Evolutionary conservation across 2,888 invertebrate genomes (phyloP).

Genomic region (Caenorhabditis sp.): DNA sequence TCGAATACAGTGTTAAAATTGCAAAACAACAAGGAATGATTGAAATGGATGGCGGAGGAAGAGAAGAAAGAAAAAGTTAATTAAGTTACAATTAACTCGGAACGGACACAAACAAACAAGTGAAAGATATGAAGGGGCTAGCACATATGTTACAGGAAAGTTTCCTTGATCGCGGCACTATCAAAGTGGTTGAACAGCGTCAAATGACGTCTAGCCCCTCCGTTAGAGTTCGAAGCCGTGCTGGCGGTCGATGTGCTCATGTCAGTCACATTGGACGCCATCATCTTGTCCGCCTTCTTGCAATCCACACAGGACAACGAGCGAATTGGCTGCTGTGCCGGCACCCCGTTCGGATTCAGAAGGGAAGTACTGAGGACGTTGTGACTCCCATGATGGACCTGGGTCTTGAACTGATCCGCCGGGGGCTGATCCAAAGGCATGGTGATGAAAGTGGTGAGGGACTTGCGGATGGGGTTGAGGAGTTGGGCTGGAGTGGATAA

Average conservation of each 20-base stretch:
- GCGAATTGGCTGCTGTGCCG: constrained; percentile 25
- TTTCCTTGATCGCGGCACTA: constrained; percentile 62
- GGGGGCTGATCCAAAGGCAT: neutral
- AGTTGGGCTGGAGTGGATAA: neutral
- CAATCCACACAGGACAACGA: constrained; percentile 62
- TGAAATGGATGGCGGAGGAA: neutral
- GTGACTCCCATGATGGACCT: constrained; percentile 12
- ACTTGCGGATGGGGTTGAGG: constrained; percentile 25
- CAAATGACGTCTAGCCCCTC: constrained; percentile 27
- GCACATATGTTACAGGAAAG: constrained; percentile 56
- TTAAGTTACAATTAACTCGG: no score
- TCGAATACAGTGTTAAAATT: constrained; percentile 14
- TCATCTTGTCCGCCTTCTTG: constrained; percentile 54
- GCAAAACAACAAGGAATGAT: neutral
- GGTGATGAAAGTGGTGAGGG: constrained; percentile 37
- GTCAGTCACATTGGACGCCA: constrained; percentile 48
- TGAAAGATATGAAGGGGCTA: neutral
- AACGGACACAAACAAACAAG: no score
- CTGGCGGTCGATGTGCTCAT: constrained; percentile 60
- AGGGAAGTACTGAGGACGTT: constrained; percentile 18
- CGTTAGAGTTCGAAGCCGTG: constrained; percentile 36
- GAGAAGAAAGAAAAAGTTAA: neutral
- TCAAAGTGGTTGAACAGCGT: constrained; percentile 50
- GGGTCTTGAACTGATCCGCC: neutral
- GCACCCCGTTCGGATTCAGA: neutral